These are phyloP conservation scores for Rhodinocichla rosea DNA, from an alignment of 2,113 vertebrate species.

Conservation along the genomic window DNA sequence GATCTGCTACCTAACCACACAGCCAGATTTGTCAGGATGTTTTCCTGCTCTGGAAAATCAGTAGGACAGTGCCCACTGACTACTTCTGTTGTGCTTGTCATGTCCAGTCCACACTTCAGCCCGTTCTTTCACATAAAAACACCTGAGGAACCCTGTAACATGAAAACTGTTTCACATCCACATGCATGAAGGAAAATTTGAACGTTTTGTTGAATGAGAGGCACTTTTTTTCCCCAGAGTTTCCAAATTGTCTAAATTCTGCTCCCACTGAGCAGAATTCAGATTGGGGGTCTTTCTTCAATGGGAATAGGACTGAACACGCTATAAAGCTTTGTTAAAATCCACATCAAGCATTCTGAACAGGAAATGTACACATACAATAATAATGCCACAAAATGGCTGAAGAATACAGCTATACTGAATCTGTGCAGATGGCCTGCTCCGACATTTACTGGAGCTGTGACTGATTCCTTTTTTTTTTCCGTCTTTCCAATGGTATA, in stretches of 20 bases:
- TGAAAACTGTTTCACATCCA: background rate
- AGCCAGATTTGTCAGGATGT: background rate
- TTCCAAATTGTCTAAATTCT: background rate
- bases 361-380: background rate
- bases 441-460: background rate
- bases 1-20: background rate
- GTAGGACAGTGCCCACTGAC: background rate
- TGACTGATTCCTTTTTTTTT: background rate
- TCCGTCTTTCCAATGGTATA: background rate
- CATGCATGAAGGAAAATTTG: background rate
- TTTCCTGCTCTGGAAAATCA: background rate
- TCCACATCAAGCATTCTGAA: background rate
- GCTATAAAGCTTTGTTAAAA: background rate
- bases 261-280: background rate
- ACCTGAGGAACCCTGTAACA: background rate
- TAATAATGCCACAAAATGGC: background rate
- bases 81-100: background rate
- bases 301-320: background rate
- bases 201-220: background rate
- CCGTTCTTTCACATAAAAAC: background rate
- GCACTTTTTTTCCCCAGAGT: background rate
- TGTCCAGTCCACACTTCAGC: background rate
- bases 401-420: background rate
- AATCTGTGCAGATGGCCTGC: conserved; percentile 18
- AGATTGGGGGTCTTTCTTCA: background rate